Evolutionary conservation across 2,797 vertebrate species (phyloP), one percentile per base, ranked within the genome.

Genomic region (Petrocephalus schoutedeni): DNA sequence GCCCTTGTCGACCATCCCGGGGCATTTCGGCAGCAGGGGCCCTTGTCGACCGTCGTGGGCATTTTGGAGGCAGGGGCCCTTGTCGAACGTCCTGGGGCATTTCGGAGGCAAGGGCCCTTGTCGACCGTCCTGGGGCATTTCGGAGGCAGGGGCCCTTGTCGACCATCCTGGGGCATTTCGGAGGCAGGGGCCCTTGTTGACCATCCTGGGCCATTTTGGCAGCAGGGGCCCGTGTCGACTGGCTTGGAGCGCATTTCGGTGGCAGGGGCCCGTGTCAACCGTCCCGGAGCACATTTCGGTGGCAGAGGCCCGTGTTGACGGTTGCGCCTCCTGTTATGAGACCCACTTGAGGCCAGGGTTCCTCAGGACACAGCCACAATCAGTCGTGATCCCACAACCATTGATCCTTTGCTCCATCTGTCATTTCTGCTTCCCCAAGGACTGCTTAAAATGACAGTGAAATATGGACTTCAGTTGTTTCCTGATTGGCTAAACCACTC

Each of bases 401-500:
- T 74, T 28, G 28, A 36, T 71, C 67, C 28, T 36, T 36, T 16
- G 32, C 32, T 41, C 1, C 67, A 41, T 74, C 56, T 1, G 32
- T 74, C 67, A 74, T 41, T 74, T 4, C 14, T 74, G 67, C 67
- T 41, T 74, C 67, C 67, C 32, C 32, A 41, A 41, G 67, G 32
- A 74, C 28, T 74, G 14, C 28, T 74, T 74, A 74, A 74, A 74
- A 74, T 74, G 32, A 74, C 67, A 41, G 21, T 19, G 7, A 74
- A 74, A 19, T 82, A 6, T 49, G 77, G 45, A 82, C 36, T 53
- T n/a, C 16, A 82, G 45, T 82, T 51, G 19, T 21, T 53, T 53
- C 51, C 45, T 12, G 9, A 67, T 74, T 41, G 36, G 36, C 32
- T 41, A 74, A 28, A 53, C 16, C 19, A 19, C 91, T 90, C 90